phyloP scores from a whole-genome alignment of 2,888 invertebrate genomes.

The Creontiades dilutus region DNA sequence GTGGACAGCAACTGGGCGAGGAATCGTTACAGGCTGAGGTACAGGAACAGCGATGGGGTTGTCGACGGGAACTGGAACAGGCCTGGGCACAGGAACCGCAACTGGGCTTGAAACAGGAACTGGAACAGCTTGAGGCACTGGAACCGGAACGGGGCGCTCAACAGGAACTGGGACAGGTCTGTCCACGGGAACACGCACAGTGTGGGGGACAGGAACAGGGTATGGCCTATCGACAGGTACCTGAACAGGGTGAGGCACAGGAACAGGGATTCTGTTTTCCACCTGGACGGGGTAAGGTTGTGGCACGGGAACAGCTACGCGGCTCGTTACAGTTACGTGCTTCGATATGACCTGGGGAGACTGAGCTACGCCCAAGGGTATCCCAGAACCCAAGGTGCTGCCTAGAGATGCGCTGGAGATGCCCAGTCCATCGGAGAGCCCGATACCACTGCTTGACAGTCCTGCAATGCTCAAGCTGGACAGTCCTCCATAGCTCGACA shows the following conservation, averaged over 20 bases:
- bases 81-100: conserved; percentile 1
- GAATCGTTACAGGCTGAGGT: conserved; percentile 76
- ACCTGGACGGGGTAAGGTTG: conserved; percentile 80
- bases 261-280: conserved; percentile 79
- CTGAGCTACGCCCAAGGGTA: conserved; percentile 46
- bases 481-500: not conserved
- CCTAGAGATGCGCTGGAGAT: conserved; percentile 52
- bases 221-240: conserved; percentile 79
- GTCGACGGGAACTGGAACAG: conserved; percentile 72
- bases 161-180: conserved; percentile 77
- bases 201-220: conserved; percentile 79
- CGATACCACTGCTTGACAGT: not conserved
- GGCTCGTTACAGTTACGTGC: conserved; percentile 59
- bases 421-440: conserved; percentile 40
- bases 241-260: conserved; percentile 79
- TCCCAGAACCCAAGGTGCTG: conserved; percentile 45
- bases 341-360: conserved; percentile 55
- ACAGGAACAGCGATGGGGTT: conserved; percentile 74
- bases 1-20: conserved; percentile 76
- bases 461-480: not conserved
- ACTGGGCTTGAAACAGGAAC: not conserved
- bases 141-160: conserved; percentile 78
- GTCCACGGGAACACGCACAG: conserved; percentile 70
- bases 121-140: conserved; percentile 80
- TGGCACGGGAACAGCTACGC: conserved; percentile 70